These are phyloP conservation scores for Mareca strepera DNA, from an alignment of 2,797 vertebrate genomes.

Conservation along the genomic window DNA sequence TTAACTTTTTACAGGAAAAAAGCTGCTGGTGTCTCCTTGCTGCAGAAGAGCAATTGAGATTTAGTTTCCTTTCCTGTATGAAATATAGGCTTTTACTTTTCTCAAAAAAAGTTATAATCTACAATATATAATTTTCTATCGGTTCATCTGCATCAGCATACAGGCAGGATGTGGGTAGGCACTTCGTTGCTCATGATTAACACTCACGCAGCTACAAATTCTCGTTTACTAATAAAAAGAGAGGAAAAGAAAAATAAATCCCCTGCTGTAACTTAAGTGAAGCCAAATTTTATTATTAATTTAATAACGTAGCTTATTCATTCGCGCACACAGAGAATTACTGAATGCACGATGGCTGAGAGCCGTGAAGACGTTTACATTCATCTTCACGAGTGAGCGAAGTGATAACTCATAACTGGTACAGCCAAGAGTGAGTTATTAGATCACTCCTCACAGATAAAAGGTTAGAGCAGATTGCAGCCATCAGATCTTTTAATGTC, in stretches of 20 bases:
- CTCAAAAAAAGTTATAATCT: background rate
- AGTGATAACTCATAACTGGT: slow-evolving; percentile 31
- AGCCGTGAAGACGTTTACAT: slow-evolving; percentile 49
- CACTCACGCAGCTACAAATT: background rate
- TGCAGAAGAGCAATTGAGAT: background rate
- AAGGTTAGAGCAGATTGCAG: slow-evolving; percentile 63
- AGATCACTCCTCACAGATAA: slow-evolving; percentile 53
- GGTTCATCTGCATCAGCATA: background rate
- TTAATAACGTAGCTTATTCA: slow-evolving; percentile 32
- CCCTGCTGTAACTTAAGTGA: slow-evolving; percentile 15
- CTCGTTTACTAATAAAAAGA: slow-evolving; percentile 55
- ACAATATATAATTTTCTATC: background rate
- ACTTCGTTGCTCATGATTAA: slow-evolving; percentile 21
- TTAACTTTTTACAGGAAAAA: slow-evolving; percentile 15
- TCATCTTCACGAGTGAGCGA: slow-evolving; percentile 33
- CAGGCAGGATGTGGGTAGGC: background rate
- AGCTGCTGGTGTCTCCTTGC: background rate
- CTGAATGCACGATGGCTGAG: background rate
- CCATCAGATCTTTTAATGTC: slow-evolving; percentile 46
- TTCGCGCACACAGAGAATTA: background rate
- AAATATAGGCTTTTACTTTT: background rate
- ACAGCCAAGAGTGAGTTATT: slow-evolving; percentile 57
- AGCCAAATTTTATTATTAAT: slow-evolving; percentile 41
- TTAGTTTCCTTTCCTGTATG: background rate
- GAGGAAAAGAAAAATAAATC: slow-evolving; percentile 45